Conservation (phyloP, 2,888 invertebrate genomes). For the Epistrophe grossulariae region DNA sequence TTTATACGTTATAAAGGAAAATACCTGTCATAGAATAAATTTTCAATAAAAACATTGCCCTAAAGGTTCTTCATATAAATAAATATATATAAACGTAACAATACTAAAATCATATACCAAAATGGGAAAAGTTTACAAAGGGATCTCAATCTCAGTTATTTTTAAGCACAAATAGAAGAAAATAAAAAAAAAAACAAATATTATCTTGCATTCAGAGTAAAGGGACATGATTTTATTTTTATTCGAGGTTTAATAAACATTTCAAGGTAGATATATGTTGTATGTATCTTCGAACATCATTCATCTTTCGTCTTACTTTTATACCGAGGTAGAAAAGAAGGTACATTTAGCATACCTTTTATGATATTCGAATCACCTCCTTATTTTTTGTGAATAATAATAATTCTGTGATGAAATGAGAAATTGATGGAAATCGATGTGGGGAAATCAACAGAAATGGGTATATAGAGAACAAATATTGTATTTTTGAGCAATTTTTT, state of each 20-base stretch:
- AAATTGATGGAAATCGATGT: constrained; percentile 66
- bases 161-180: constrained; percentile 3
- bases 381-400: constrained; percentile 21
- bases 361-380: constrained; percentile 23
- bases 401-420: constrained; percentile 47
- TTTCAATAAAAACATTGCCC: constrained; percentile 37
- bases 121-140: constrained; percentile 9
- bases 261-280: neutral
- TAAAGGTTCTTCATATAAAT: neutral
- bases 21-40: constrained; percentile 32
- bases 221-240: constrained; percentile 50
- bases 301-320: neutral
- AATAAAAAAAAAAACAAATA: too few species aligned
- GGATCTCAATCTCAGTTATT: constrained; percentile 20
- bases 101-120: constrained; percentile 18
- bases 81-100: neutral
- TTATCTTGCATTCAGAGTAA: constrained; percentile 32
- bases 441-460: neutral
- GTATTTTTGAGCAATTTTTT: neutral
- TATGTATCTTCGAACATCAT: neutral
- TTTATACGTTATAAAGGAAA: neutral
- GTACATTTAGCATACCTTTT: constrained; percentile 18
- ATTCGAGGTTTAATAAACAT: constrained; percentile 55
- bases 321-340: neutral
- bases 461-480: neutral